phyloP scores from a whole-genome alignment of 2,113 vertebrate genomes.

The Glaucidium brasilianum region DNA sequence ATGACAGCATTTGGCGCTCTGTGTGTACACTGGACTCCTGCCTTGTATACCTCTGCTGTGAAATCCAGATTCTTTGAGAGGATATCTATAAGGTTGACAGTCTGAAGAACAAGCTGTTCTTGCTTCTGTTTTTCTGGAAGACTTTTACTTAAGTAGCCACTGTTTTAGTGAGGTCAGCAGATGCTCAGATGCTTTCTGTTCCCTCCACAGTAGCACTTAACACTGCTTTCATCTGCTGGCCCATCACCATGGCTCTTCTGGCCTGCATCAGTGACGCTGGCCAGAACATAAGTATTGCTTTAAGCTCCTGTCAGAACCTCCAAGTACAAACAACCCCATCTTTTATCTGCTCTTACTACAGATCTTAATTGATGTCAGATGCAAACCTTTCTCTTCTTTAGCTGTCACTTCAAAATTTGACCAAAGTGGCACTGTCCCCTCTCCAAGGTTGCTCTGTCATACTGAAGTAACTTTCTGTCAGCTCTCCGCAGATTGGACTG shows the following conservation, averaged over 20 bases:
- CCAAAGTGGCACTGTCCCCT: background rate
- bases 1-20: background rate
- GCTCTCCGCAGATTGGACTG: background rate
- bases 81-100: background rate
- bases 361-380: background rate
- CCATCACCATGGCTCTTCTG: background rate
- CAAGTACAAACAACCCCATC: background rate
- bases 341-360: background rate
- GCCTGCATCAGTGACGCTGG: background rate
- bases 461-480: background rate
- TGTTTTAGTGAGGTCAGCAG: background rate
- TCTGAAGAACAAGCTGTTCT: conserved; percentile 3
- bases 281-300: conserved; percentile 9
- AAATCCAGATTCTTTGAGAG: background rate
- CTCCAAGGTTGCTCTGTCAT: background rate
- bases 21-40: background rate
- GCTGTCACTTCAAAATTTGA: background rate
- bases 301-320: conserved; percentile 9
- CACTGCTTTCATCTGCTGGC: conserved; percentile 22
- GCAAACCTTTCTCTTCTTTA: background rate
- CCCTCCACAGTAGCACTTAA: background rate
- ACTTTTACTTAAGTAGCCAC: background rate
- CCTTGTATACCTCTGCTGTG: background rate
- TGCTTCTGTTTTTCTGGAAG: background rate
- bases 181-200: background rate